phyloP scores from a whole-genome alignment of 2,888 invertebrate genomes.

The Phyllotreta cruciferae region DNA sequence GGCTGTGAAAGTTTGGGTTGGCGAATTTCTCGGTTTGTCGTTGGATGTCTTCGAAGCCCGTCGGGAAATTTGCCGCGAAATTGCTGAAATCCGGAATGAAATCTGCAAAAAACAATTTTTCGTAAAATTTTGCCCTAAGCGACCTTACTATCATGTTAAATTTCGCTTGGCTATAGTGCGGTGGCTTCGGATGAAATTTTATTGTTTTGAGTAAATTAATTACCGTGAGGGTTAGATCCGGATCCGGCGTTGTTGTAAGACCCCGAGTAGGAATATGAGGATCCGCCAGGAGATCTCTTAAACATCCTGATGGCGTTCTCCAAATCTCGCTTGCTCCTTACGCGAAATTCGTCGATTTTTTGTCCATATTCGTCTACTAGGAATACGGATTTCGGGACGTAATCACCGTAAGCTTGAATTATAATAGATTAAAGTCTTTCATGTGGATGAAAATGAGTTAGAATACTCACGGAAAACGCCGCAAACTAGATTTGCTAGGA shows the following conservation, averaged over 20 bases:
- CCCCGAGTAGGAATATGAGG: constrained; percentile 39
- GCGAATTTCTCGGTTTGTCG: constrained; percentile 1
- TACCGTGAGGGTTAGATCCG: background rate
- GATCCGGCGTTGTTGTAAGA: background rate
- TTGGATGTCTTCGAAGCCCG: constrained; percentile 18
- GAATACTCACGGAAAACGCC: too few relatives aligned
- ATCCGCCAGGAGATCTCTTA: constrained; percentile 40
- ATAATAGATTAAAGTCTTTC: background rate
- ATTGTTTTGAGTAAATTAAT: too few relatives aligned
- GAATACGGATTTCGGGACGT: constrained; percentile 68
- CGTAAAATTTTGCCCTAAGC: background rate
- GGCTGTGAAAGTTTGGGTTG: constrained; percentile 17
- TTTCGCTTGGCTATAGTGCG: too few relatives aligned
- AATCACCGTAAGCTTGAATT: constrained; percentile 63
- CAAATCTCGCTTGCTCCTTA: constrained; percentile 49
- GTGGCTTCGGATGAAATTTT: too few relatives aligned
- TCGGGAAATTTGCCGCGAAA: constrained; percentile 33
- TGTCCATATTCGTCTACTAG: constrained; percentile 66
- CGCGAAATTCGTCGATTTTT: constrained; percentile 51
- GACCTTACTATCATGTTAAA: background rate
- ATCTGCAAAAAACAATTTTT: constrained; percentile 19
- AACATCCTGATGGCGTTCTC: constrained; percentile 41
- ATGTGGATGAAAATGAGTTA: too few relatives aligned
- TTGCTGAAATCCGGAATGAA: constrained; percentile 24
- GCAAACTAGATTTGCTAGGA: too few relatives aligned